phyloP scores from a whole-genome alignment of 1,140 invertebrate genomes.

The Aphis gossypii region DNA sequence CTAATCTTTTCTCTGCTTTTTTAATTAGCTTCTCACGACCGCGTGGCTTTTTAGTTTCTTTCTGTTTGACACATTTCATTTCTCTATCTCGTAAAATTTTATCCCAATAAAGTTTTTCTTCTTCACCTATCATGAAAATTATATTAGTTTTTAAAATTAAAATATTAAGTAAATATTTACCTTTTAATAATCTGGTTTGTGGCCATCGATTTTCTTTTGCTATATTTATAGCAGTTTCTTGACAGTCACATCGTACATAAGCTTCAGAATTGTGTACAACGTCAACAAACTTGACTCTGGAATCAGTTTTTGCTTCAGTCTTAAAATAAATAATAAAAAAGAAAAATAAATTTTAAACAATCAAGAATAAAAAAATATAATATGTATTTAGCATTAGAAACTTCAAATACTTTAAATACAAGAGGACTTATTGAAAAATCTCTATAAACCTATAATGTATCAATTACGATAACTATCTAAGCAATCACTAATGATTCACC shows the following conservation, averaged over 20 bases:
- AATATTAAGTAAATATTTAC: slow-evolving; percentile 61
- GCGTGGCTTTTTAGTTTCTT: slow-evolving; percentile 66
- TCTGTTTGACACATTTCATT: slow-evolving; percentile 69
- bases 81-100: slow-evolving; percentile 70
- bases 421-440: not conserved
- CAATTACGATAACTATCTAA: too few species aligned
- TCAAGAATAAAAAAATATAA: not conserved
- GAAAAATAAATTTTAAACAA: not conserved
- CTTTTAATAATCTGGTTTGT: slow-evolving; percentile 64
- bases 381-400: not conserved
- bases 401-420: not conserved
- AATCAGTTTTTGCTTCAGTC: slow-evolving; percentile 40
- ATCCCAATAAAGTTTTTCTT: slow-evolving; percentile 72
- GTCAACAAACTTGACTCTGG: slow-evolving; percentile 46
- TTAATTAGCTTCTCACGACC: slow-evolving; percentile 73
- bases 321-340: slow-evolving; percentile 13
- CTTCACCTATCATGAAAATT: slow-evolving; percentile 65
- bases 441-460: not conserved
- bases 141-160: slow-evolving; percentile 49
- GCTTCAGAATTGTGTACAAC: slow-evolving; percentile 63
- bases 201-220: slow-evolving; percentile 63
- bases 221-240: slow-evolving; percentile 68
- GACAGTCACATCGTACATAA: slow-evolving; percentile 70
- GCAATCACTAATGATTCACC: too few species aligned
- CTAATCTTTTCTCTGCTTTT: slow-evolving; percentile 69